A percentile compares a stretch with the other conserved stretches of the same genome.
These are phyloP conservation scores for Mohoua ochrocephala DNA, from an alignment of 2,113 vertebrate genomes.

Conservation along the genomic window DNA sequence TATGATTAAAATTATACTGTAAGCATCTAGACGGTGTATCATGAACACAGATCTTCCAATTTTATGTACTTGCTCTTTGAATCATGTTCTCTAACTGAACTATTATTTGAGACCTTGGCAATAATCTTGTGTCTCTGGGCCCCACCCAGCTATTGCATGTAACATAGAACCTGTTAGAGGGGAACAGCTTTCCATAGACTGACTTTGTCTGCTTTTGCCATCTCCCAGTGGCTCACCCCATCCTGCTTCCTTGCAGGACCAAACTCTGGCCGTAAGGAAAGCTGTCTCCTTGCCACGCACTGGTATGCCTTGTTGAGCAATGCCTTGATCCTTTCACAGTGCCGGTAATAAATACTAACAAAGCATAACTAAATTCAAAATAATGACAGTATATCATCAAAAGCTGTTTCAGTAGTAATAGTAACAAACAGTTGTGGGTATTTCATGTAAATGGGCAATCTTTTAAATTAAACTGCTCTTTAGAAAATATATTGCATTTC, in stretches of 20 bases:
- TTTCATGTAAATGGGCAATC: background rate
- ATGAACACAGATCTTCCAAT: background rate
- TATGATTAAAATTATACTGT: background rate
- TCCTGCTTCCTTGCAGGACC: background rate
- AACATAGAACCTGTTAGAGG: background rate
- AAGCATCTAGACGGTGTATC: background rate
- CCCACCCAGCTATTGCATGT: background rate
- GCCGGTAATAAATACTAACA: background rate
- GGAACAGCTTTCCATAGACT: background rate
- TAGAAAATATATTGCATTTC: background rate
- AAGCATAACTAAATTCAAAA: background rate
- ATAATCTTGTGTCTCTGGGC: background rate
- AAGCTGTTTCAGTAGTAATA: background rate
- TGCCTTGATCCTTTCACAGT: background rate
- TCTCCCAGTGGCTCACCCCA: background rate
- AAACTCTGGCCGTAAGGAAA: background rate
- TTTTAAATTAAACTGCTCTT: background rate
- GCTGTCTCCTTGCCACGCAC: fast-evolving
- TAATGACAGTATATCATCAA: background rate
- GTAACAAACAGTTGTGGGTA: background rate
- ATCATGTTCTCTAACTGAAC: background rate
- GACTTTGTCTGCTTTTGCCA: background rate
- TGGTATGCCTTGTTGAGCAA: background rate
- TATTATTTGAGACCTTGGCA: background rate
- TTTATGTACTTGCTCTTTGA: background rate